These are phyloP conservation scores for Saimiri boliviensis DNA, from an alignment of 2,113 vertebrate species.

Conservation along the genomic window DNA sequence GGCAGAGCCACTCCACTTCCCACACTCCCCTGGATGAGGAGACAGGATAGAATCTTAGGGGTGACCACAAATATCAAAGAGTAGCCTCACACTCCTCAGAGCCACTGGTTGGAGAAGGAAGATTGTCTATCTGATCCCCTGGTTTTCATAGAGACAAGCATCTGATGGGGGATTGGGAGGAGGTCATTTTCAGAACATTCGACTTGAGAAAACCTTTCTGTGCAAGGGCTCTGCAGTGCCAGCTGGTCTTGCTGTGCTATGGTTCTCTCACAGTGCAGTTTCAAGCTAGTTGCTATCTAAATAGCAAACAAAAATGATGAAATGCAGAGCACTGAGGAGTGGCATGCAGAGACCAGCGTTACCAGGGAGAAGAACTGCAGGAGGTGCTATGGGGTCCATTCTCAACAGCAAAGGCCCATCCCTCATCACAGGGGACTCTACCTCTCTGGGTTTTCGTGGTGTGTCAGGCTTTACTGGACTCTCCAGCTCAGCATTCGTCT, in stretches of 20 bases:
- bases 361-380: not conserved
- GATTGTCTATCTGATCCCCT: not conserved
- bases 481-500: not conserved
- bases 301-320: not conserved
- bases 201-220: not conserved
- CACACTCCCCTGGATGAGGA: not conserved
- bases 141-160: not conserved
- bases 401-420: not conserved
- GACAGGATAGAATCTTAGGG: not conserved
- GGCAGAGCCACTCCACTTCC: not conserved
- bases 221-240: fast-evolving
- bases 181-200: not conserved
- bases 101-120: not conserved
- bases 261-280: not conserved
- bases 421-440: not conserved
- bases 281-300: not conserved
- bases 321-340: not conserved
- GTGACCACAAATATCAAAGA: not conserved
- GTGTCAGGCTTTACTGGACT: not conserved
- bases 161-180: not conserved
- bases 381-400: not conserved
- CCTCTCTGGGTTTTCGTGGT: not conserved
- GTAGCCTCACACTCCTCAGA: not conserved
- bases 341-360: not conserved
- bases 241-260: not conserved